These are phyloP conservation scores for Siphlonurus alternatus DNA, from an alignment of 2,888 invertebrate species.

Conservation along the genomic window DNA sequence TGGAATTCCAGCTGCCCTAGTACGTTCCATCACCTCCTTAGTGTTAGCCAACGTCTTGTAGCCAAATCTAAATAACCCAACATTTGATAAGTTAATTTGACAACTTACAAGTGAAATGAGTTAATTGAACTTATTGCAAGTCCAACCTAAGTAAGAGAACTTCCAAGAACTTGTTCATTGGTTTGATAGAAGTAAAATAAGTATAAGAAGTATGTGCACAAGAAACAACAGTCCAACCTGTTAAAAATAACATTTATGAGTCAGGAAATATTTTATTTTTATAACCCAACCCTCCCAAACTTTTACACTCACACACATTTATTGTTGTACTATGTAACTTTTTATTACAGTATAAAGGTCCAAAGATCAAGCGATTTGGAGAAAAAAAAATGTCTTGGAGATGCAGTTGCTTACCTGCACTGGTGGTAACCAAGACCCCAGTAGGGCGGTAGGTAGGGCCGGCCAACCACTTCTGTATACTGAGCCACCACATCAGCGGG, in stretches of 20 bases:
- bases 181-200: too few species aligned
- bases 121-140: neutral
- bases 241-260: too few species aligned
- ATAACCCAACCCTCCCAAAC: too few species aligned
- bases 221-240: too few species aligned
- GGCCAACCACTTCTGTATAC: conserved; percentile 51
- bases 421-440: conserved; percentile 83
- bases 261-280: too few species aligned
- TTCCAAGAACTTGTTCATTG: conserved; percentile 12
- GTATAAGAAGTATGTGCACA: too few species aligned
- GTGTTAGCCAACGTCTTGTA: conserved; percentile 49
- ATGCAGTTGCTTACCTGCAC: conserved; percentile 46
- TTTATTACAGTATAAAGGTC: too few species aligned
- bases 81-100: neutral
- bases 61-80: conserved; percentile 32
- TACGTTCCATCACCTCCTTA: conserved; percentile 44
- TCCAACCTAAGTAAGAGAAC: conserved; percentile 5
- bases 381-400: too few species aligned
- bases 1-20: conserved; percentile 56
- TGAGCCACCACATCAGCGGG: conserved; percentile 49
- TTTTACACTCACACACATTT: too few species aligned
- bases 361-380: too few species aligned
- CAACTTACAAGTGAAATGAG: neutral
- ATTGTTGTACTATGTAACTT: too few species aligned
- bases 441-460: conserved; percentile 68